Conservation (phyloP, 2,888 invertebrate genomes). For the Nebria salina region DNA sequence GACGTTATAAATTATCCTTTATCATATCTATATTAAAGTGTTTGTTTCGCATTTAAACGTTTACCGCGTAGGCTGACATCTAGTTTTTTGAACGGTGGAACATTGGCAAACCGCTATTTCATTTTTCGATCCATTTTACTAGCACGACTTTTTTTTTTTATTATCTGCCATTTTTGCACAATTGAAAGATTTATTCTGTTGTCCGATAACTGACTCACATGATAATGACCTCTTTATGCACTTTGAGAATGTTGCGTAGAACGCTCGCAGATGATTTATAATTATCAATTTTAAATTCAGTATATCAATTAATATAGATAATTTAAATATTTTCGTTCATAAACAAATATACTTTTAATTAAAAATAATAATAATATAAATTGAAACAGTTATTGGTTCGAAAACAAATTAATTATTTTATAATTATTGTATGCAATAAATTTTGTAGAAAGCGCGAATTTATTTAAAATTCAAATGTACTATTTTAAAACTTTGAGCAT, state of each 20-base stretch:
- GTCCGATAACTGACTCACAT: slow-evolving; percentile 3
- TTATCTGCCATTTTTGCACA: not conserved
- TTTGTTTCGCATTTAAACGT: slow-evolving; percentile 17
- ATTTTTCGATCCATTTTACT: slow-evolving; percentile 12
- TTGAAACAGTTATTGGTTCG: too few species aligned
- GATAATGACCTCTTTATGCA: not conserved
- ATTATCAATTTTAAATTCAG: not conserved
- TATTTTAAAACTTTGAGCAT: too few species aligned
- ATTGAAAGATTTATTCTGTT: slow-evolving; percentile 15
- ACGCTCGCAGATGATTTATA: not conserved
- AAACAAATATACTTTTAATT: too few species aligned
- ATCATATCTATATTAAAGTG: slow-evolving; percentile 35
- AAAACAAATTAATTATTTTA: too few species aligned
- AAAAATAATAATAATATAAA: too few species aligned
- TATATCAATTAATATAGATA: too few species aligned
- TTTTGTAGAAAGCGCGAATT: too few species aligned
- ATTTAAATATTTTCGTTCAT: too few species aligned
- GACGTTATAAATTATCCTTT: slow-evolving; percentile 33
- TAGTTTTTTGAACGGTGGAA: slow-evolving; percentile 13
- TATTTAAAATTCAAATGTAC: too few species aligned
- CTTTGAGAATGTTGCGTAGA: not conserved
- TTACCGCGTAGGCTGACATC: slow-evolving; percentile 16
- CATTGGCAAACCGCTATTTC: slow-evolving; percentile 11
- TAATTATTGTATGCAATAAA: too few species aligned
- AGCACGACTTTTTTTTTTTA: not conserved